These are phyloP conservation scores for Anneissia japonica DNA, from an alignment of 35 echinoderm and acorn worm genomes.

Conservation along the genomic window DNA sequence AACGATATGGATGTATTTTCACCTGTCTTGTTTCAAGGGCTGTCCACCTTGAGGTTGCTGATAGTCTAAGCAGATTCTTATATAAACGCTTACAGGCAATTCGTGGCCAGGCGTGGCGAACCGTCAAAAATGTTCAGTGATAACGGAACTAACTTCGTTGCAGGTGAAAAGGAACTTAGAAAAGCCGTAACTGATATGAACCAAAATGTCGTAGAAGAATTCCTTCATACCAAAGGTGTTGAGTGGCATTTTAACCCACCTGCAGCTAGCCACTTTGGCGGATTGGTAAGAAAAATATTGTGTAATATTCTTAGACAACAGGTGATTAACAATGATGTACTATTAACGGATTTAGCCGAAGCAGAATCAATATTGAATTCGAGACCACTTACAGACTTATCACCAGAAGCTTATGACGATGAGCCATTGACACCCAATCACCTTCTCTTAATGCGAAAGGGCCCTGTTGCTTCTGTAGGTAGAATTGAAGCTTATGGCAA, in stretches of 20 bases:
- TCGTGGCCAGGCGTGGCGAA: conserved; percentile 11
- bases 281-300: neutral
- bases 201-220: neutral
- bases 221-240: neutral
- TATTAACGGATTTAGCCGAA: conserved; percentile 6
- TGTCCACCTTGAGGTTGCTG: conserved; percentile 30
- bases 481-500: neutral
- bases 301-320: neutral
- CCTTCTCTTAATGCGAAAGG: neutral
- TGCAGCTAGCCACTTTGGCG: conserved; percentile 10
- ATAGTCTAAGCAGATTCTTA: conserved; percentile 25
- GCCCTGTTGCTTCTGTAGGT: neutral
- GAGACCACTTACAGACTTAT: neutral
- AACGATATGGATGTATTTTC: conserved; percentile 27
- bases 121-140: neutral
- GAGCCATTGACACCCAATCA: conserved; percentile 4
- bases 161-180: neutral
- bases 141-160: neutral
- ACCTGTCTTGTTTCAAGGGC: conserved; percentile 8
- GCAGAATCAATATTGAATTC: conserved; percentile 15
- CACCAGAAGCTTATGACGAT: neutral
- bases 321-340: neutral
- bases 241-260: conserved; percentile 11
- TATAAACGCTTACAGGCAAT: conserved; percentile 20
- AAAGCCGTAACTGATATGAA: neutral